phyloP scores from a whole-genome alignment of 1,140 invertebrate genomes.

The Scaptomyza hsui region DNA sequence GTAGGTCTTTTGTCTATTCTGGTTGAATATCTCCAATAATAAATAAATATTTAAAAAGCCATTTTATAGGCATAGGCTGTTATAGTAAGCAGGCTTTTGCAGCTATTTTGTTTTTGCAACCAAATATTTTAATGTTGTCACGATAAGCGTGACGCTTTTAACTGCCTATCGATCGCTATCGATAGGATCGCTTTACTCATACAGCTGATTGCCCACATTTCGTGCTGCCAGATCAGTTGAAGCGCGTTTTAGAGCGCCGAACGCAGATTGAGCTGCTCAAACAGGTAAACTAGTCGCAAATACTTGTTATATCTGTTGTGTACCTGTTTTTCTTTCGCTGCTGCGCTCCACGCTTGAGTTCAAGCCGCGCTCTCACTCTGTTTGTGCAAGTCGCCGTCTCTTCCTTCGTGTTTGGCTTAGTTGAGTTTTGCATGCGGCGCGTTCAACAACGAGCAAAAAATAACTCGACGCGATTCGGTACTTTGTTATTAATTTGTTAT shows the following conservation, averaged over 20 bases:
- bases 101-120: too few species aligned
- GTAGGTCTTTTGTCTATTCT: too few species aligned
- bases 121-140: too few species aligned
- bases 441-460: constrained; percentile 45
- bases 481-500: constrained; percentile 23
- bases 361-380: constrained; percentile 18
- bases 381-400: constrained; percentile 8
- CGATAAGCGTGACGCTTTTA: neutral
- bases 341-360: constrained; percentile 8
- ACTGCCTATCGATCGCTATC: constrained; percentile 9
- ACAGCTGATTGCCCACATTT: neutral
- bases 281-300: constrained; percentile 44
- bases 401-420: constrained; percentile 30
- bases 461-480: constrained; percentile 39
- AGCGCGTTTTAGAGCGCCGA: constrained; percentile 6
- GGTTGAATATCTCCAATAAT: too few species aligned
- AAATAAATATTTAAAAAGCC: too few species aligned
- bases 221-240: constrained; percentile 11
- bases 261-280: constrained; percentile 3
- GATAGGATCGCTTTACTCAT: neutral
- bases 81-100: too few species aligned
- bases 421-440: constrained; percentile 65
- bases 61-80: too few species aligned
- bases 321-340: constrained; percentile 39
- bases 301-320: constrained; percentile 45